phyloP scores from a whole-genome alignment of 1,140 invertebrate species.

The Cephus cinctus region DNA sequence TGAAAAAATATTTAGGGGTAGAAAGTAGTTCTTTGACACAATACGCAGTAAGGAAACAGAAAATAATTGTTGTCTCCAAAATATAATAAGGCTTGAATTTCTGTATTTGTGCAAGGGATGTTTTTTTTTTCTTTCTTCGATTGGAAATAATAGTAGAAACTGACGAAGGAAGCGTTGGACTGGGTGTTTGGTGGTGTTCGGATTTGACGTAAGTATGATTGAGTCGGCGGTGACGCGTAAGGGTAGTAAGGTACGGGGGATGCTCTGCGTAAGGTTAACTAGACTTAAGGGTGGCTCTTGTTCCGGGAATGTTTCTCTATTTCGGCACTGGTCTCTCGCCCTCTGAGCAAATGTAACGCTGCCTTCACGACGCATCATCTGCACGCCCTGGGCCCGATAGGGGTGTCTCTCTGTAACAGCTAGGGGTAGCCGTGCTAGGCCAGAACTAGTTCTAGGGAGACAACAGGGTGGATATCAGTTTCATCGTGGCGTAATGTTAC shows the following conservation, averaged over 20 bases:
- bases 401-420: neutral
- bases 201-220: constrained; percentile 15
- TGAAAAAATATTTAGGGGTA: too few species aligned
- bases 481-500: constrained; percentile 50
- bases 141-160: neutral
- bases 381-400: constrained; percentile 7
- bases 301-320: too few species aligned
- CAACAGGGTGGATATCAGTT: constrained; percentile 39
- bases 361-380: constrained; percentile 14
- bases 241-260: too few species aligned
- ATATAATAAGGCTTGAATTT: constrained; percentile 11
- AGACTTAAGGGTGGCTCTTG: too few species aligned
- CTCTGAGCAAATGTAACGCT: constrained; percentile 11
- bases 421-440: constrained; percentile 3
- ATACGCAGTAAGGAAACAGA: too few species aligned
- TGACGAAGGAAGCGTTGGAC: too few species aligned
- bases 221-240: constrained; percentile 5
- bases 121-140: neutral
- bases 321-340: neutral
- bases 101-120: constrained; percentile 5
- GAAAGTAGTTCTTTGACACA: too few species aligned
- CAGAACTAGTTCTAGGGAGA: constrained; percentile 2
- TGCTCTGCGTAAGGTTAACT: too few species aligned
- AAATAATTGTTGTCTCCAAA: too few species aligned
- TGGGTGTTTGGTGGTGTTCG: constrained; percentile 6